These are phyloP conservation scores for Burhinus bistriatus DNA, from an alignment of 2,113 vertebrate genomes.

Conservation along the genomic window DNA sequence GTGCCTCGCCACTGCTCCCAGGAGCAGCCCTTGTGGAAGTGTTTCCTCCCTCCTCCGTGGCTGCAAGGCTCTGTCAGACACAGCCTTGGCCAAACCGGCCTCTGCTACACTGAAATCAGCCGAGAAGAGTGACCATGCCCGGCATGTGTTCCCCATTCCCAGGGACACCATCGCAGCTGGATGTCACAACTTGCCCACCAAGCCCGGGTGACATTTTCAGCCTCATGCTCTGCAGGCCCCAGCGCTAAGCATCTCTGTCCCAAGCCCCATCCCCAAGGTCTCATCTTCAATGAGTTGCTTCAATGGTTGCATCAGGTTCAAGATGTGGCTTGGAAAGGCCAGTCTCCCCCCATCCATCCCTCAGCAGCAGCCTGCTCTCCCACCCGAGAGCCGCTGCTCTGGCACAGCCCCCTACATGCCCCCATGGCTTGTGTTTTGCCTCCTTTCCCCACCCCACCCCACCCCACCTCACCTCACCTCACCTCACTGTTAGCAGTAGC, in stretches of 20 bases:
- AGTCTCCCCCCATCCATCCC: no score
- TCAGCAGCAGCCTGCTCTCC: background rate
- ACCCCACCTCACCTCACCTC: no score
- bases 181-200: background rate
- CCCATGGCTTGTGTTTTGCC: background rate
- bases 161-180: rapidly evolving
- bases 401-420: no score
- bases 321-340: background rate
- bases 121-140: rapidly evolving
- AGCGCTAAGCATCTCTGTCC: background rate
- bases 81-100: background rate
- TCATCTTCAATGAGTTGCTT: background rate
- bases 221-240: background rate
- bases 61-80: background rate
- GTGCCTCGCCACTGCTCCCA: rapidly evolving
- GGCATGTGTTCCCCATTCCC: rapidly evolving
- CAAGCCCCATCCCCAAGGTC: background rate
- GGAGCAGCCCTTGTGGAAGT: background rate
- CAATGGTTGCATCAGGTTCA: background rate
- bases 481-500: no score
- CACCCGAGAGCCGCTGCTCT: background rate
- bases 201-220: rapidly evolving
- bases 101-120: background rate
- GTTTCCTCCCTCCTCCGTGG: background rate
- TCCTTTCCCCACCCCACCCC: background rate